Evolutionary conservation across 2,797 vertebrate genomes (phyloP), one percentile per base, ranked within the genome.

Genomic region (Helarctos malayanus): DNA sequence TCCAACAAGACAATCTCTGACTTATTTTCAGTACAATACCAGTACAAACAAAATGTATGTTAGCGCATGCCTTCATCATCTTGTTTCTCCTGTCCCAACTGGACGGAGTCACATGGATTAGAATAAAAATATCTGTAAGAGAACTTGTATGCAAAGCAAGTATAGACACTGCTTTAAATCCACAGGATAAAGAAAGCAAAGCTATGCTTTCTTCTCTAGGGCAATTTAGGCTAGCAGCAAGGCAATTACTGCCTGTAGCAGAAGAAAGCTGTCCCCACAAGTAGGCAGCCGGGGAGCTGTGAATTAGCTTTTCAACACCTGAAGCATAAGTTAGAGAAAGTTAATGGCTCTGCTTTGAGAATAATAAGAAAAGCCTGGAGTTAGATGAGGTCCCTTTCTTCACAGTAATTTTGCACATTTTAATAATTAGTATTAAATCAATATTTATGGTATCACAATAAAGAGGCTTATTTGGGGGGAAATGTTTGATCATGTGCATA

Each of bases 241-340:
- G 47, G 89, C 96, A 97, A 97, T 97, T 95, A 97, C 78, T 96
- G 96, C 69, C 76, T 80, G 23, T 21, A 94, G 94, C 68, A 86
- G 82, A 97, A 95, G 95, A 95, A 97, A 97, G 95, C 94, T 86
- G 81, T 94, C 94, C 97, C 65, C 63, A 88, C 83, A 89, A 96
- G 93, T 52, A 94, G 84, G 90, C 73, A 82, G 61, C 93, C 85
- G 56, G 81, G 92, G 84, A 97, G 78, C 91, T 96, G 97, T 89
- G 97, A 98, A 97, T 98, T 97, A 97, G 80, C 84, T 98, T 97
- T 97, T 97, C 96, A 94, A 97, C 95, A 97, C 95, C 92, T 97
- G 95, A 96, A 97, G 92, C 84, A 52, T 71, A 95, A 83, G 61
- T 93, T 97, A 91, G 89, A 96, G 94, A 84, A 95, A 97, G 91